Percentiles rank a stretch among this genome's conserved stretches.
Conservation (phyloP, 2,888 invertebrate genomes). For the Lycophotia porphyrea region DNA sequence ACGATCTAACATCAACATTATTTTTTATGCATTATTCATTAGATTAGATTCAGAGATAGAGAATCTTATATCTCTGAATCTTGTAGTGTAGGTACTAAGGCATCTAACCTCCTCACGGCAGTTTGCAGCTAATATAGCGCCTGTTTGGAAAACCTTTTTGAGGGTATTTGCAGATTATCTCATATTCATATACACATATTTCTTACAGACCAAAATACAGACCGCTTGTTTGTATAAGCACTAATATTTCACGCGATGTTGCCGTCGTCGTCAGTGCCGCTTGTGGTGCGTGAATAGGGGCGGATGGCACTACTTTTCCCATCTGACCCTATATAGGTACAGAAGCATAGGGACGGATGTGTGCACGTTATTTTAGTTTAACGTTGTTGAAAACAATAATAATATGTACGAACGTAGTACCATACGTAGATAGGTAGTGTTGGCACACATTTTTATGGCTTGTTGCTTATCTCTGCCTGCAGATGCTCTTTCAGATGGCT, state of each 20-base stretch:
- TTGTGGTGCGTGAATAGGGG: neutral
- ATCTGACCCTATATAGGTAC: neutral
- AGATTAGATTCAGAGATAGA: no score
- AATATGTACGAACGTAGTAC: neutral
- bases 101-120: neutral
- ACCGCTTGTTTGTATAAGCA: neutral
- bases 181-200: neutral
- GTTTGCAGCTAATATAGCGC: neutral
- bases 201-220: neutral
- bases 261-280: no score
- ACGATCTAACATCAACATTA: neutral
- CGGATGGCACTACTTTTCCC: neutral
- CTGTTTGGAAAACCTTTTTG: neutral
- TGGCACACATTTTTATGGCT: neutral
- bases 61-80: no score
- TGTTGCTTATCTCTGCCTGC: neutral
- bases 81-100: neutral
- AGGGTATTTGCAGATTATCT: neutral
- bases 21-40: neutral
- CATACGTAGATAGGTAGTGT: neutral
- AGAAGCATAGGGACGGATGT: neutral
- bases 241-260: neutral
- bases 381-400: neutral
- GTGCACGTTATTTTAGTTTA: neutral
- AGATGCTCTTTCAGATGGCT: conserved; percentile 27